These are phyloP conservation scores for Tortricodes alternella DNA, from an alignment of 2,888 invertebrate species.

Conservation along the genomic window DNA sequence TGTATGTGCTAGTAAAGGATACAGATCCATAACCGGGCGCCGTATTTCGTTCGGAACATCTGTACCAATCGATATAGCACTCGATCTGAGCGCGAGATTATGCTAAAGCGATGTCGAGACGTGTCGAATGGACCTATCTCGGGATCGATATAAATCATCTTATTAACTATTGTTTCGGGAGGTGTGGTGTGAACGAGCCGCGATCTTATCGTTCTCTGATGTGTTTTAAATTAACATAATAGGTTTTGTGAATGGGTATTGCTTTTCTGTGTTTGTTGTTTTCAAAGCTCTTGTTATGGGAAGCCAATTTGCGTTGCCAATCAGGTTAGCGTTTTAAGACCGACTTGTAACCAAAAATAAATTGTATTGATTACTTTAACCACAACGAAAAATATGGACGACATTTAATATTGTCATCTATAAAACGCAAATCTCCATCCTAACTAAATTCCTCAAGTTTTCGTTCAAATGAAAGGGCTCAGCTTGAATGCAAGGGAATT, in stretches of 20 bases:
- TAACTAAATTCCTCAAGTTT: not conserved
- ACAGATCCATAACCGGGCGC: constrained; percentile 36
- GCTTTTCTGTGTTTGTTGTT: constrained; percentile 74
- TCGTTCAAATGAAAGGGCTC: not conserved
- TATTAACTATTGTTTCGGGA: constrained; percentile 83
- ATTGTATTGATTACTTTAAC: not conserved
- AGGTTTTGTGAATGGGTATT: constrained; percentile 81
- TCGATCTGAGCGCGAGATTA: constrained; percentile 76
- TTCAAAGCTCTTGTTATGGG: constrained; percentile 50
- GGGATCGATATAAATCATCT: constrained; percentile 81
- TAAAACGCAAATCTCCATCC: not conserved
- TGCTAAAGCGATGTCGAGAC: constrained; percentile 80
- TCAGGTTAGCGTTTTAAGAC: too few species aligned
- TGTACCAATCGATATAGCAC: constrained; percentile 73
- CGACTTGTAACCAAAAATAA: too few species aligned
- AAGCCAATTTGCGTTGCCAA: constrained; percentile 43
- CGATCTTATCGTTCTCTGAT: constrained; percentile 75
- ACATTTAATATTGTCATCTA: too few species aligned
- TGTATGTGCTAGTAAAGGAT: constrained; percentile 21
- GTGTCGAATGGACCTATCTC: constrained; percentile 75
- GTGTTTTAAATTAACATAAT: constrained; percentile 84
- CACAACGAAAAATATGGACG: too few species aligned
- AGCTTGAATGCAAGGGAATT: not conserved
- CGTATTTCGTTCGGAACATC: constrained; percentile 57
- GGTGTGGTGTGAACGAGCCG: constrained; percentile 81